Evolutionary conservation across 1,140 invertebrate genomes (phyloP).

Genomic region (Drosophila kurseongensis): DNA sequence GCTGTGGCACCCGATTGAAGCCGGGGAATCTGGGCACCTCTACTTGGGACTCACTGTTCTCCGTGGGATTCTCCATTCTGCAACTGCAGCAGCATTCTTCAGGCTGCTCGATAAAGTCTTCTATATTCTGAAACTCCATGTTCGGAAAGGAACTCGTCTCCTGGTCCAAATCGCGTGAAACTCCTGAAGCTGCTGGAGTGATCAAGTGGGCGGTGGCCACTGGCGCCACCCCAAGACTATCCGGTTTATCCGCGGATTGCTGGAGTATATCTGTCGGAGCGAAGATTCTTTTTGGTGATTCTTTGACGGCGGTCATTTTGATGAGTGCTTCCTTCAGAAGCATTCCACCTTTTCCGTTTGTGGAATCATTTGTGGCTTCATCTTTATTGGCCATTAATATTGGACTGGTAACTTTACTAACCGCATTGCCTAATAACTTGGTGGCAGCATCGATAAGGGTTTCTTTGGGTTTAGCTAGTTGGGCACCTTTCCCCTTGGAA

Average conservation of each 20-base stretch:
- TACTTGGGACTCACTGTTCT: neutral
- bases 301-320: too few relatives aligned
- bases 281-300: neutral
- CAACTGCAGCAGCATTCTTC: neutral
- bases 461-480: neutral
- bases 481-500: neutral
- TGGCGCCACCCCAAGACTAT: neutral
- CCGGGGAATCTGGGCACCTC: slow-evolving; percentile 42
- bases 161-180: neutral
- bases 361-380: neutral
- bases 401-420: neutral
- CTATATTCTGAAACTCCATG: neutral
- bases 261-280: neutral
- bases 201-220: neutral
- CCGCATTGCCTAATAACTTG: neutral
- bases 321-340: neutral
- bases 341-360: neutral
- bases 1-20: slow-evolving; percentile 49
- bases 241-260: neutral
- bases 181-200: neutral
- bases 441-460: too few relatives aligned
- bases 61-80: neutral
- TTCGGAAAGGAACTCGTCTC: neutral
- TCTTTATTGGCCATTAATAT: neutral
- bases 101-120: neutral